A percentile compares a stretch with the other conserved stretches of the same genome.
phyloP scores from a whole-genome alignment of 2,113 vertebrate species.

The Glaucidium brasilianum region DNA sequence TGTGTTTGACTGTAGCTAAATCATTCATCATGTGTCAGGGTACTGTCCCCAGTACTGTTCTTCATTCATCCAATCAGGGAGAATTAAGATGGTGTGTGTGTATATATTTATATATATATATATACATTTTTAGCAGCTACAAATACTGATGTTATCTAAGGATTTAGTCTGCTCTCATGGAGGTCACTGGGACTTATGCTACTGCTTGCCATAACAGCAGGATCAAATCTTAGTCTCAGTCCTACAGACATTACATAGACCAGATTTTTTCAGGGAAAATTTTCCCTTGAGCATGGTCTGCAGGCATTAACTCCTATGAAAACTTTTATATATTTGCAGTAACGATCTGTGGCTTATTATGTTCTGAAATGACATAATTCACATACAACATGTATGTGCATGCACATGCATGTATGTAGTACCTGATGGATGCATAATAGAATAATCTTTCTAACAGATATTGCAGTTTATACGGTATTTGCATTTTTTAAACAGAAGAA shows the following conservation, averaged over 20 bases:
- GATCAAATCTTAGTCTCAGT: neutral
- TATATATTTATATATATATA: too few species aligned
- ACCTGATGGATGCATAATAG: slow-evolving; percentile 32
- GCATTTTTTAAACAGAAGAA: slow-evolving; percentile 43
- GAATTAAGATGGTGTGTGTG: neutral
- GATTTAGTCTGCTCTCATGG: neutral
- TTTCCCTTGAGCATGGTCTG: neutral
- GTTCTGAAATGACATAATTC: slow-evolving; percentile 2
- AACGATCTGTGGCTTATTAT: neutral
- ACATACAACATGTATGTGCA: slow-evolving; percentile 36
- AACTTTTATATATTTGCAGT: neutral
- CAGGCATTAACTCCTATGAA: neutral
- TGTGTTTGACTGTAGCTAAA: neutral
- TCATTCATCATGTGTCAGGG: neutral
- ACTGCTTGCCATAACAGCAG: neutral
- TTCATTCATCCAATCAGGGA: neutral
- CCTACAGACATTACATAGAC: neutral
- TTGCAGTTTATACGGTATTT: neutral
- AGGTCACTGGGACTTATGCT: neutral
- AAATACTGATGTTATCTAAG: neutral
- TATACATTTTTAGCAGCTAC: neutral
- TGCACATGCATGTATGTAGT: slow-evolving; percentile 34
- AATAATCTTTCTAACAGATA: neutral
- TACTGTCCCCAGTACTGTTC: neutral
- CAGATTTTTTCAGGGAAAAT: neutral